phyloP scores from a whole-genome alignment of 2,888 invertebrate genomes.

The Oegoconia quadripuncta region DNA sequence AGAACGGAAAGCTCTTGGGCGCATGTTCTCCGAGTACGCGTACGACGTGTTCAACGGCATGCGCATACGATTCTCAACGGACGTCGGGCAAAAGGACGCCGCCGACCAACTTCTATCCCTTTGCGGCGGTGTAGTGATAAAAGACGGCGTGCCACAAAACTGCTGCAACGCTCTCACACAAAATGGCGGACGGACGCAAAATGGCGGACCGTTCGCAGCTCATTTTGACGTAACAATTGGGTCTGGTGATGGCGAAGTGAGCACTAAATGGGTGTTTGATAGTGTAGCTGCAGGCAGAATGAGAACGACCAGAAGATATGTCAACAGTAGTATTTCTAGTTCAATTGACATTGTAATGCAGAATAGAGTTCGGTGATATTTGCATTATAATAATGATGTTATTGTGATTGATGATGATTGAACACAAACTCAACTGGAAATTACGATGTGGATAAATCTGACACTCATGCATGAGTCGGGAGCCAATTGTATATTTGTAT shows the following conservation, averaged over 20 bases:
- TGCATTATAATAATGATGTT: too few relatives aligned
- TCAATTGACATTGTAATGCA: too few relatives aligned
- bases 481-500: too few relatives aligned
- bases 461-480: too few relatives aligned
- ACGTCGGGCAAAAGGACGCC: slow-evolving; percentile 44
- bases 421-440: too few relatives aligned
- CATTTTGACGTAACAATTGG: slow-evolving; percentile 49
- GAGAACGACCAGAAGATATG: too few relatives aligned
- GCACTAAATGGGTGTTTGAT: slow-evolving; percentile 65
- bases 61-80: slow-evolving; percentile 35
- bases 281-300: slow-evolving; percentile 55
- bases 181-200: slow-evolving; percentile 22
- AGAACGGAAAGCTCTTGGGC: slow-evolving; percentile 50
- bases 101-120: slow-evolving; percentile 42
- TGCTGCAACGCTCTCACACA: slow-evolving; percentile 16
- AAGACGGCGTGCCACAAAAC: slow-evolving; percentile 21
- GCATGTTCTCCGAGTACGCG: slow-evolving; percentile 47
- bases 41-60: slow-evolving; percentile 61
- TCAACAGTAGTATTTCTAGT: too few relatives aligned
- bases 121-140: slow-evolving; percentile 47
- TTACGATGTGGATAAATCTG: too few relatives aligned
- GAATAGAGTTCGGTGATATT: too few relatives aligned
- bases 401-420: too few relatives aligned
- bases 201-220: slow-evolving; percentile 17
- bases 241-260: slow-evolving; percentile 34